Base-by-base conservation (phyloP, 2,113 vertebrate genomes). In the Megaceryle maxima region DNA sequence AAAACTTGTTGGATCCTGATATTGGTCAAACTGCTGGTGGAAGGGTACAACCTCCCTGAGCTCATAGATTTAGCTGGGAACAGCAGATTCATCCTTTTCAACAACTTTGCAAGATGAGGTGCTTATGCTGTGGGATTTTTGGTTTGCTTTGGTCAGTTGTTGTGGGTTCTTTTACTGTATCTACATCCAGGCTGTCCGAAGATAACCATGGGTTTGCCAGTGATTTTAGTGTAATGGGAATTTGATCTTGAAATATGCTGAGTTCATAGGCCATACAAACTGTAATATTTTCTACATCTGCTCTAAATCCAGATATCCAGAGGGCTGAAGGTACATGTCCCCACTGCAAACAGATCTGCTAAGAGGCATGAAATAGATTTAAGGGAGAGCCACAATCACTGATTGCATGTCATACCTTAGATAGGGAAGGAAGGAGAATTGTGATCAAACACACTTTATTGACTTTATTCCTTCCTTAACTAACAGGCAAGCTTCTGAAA, bases 401-500 rank as follows among this genome's bases (percentile, higher is more conserved):
- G 72, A 73, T 28, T 33, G 46, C 25, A 33, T 82, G 51, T 41
- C 1, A 0, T 62, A 28, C 41, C 48, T 80, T 50, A 48, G 39
- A 50, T 37, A 41, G 37, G 43, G 59, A 77, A 43, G 48, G 77
- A 87, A 81, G 69, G 66, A 77, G 66, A 88, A 87, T 28, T 3
- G 5, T 46, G 41, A 87, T 91, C 70, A 80, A 88, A 79, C 33
- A 29, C 37, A 80, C 41, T 94, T 68, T 85, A 92, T 69, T 94
- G 88, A 69, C 73, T 94, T 87, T 57, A 92, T 87, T 91, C 62
- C 48, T 84, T 79, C 76, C 55, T 87, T 87, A 94, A 90, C 77
- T 70, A 91, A 62, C 59, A 70, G 67, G 33, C 1, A 1, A 81
- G 64, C 81, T 83, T 69, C 81, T 88, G 87, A 68, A 94, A 94